A percentile compares a stretch with the other conserved stretches of the same genome.
Evolutionary conservation across 2,797 vertebrate genomes (phyloP).

Genomic region (Ambastaia sidthimunki): DNA sequence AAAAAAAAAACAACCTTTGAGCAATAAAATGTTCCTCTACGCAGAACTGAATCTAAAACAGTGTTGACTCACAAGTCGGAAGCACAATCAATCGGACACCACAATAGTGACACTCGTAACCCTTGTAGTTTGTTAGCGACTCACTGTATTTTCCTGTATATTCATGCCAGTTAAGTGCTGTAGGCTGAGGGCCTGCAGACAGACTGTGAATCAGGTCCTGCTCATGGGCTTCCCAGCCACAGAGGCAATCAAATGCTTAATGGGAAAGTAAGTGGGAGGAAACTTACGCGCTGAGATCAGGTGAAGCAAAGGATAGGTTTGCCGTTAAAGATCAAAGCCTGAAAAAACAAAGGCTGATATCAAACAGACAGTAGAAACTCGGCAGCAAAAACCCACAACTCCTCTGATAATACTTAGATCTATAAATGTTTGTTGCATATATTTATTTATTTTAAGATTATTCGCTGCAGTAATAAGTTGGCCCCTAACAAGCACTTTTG

Average conservation of each 20-base stretch:
- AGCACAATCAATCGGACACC: no score
- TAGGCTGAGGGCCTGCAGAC: constrained; percentile 17
- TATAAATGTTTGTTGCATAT: constrained; percentile 71
- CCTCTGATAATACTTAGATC: constrained; percentile 64
- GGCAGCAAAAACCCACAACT: constrained; percentile 65
- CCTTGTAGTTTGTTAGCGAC: neutral
- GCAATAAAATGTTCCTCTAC: no score
- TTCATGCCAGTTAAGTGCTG: constrained; percentile 29
- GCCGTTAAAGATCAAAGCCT: constrained; percentile 66
- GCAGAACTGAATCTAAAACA: neutral
- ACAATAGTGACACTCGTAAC: neutral
- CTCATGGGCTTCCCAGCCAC: constrained; percentile 52
- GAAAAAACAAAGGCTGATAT: constrained; percentile 63
- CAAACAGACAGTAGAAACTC: constrained; percentile 53
- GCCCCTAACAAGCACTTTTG: constrained; percentile 83
- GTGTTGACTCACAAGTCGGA: neutral
- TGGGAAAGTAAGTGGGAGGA: constrained; percentile 56
- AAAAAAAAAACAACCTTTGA: constrained; percentile 34
- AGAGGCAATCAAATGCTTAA: constrained; percentile 58
- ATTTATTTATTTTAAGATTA: constrained; percentile 71
- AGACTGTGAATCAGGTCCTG: constrained; percentile 34
- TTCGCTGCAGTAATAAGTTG: constrained; percentile 73
- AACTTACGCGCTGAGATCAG: constrained; percentile 54
- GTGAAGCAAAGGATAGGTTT: constrained; percentile 60
- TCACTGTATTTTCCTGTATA: neutral